Evolutionary conservation across 2,797 vertebrate genomes (phyloP).

Genomic region (Artibeus lituratus): DNA sequence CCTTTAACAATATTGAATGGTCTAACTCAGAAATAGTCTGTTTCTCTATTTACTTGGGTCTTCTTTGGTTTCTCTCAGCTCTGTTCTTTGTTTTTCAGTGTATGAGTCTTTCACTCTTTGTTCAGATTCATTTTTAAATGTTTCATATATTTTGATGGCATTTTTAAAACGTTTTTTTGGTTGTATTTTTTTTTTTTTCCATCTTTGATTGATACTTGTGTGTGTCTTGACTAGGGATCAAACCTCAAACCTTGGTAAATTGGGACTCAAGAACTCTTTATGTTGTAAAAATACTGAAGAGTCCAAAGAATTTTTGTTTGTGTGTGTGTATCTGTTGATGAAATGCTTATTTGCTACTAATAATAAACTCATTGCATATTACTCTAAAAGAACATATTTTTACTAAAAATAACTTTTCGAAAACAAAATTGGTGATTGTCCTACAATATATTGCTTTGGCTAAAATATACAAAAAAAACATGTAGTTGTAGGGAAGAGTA

Average conservation of each 20-base stretch:
- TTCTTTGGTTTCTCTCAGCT: not conserved
- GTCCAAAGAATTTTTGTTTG: not conserved
- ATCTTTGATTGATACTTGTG: not conserved
- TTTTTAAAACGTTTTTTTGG: too few relatives aligned
- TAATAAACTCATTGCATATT: not conserved
- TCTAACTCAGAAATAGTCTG: not conserved
- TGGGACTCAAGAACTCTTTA: not conserved
- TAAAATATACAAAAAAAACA: not conserved
- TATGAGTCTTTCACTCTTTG: not conserved
- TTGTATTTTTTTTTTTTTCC: too few relatives aligned
- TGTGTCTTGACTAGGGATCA: not conserved
- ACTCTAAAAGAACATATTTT: not conserved
- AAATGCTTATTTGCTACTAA: not conserved
- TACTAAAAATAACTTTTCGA: not conserved
- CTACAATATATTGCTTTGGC: not conserved
- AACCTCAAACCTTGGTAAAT: not conserved
- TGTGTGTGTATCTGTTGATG: not conserved
- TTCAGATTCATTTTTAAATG: not conserved
- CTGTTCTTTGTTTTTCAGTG: not conserved
- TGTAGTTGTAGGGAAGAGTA: not conserved
- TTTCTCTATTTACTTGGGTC: not conserved
- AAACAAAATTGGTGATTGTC: not conserved
- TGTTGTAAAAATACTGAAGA: not conserved
- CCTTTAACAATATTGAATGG: not conserved
- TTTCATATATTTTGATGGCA: not conserved